Base-by-base conservation (phyloP, 2,113 vertebrate species). In the western clawed frog (Xenopus tropicalis) region DNA sequence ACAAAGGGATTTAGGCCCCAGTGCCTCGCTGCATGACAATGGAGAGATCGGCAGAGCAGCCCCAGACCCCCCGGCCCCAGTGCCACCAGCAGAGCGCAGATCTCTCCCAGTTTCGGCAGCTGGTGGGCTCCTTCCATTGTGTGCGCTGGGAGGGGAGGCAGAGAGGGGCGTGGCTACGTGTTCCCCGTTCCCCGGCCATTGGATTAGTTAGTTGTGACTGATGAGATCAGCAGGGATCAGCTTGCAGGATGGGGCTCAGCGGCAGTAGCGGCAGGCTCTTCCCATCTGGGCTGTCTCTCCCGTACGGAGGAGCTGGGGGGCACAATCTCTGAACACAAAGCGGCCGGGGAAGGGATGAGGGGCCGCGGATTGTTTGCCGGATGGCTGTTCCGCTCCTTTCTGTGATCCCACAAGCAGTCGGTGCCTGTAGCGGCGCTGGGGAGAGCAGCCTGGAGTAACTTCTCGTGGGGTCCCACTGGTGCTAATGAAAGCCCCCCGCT, bases 211-310 rank as follows among this genome's bases (percentile, higher is more conserved):
- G 86, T 86, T 85, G 81, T 84, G 81, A 68, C 84, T 83, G 89
- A 91, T 92, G 90, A 91, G 89, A 86, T 90, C 90, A 91, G 90
- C 88, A 81, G 84, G 73, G 86, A 88, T 91, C 87, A 83, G 86
- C 85, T 91, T 91, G 89, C 89, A 87, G 66, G 69, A 80, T 74
- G 86, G 86, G 29, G 29, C 85, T 84, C 82, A 78, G 81, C 70
- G 46, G 51, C 5, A 71, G 71, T 83, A 79, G 78, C 73, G 71
- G 46, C 46, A 69, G 78, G 71, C 79, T 73, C 78, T 82, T 78
- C 82, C 80, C 80, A 79, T 81, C 80, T 79, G 81, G 80, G 77
- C 77, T 77, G 80, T 72, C 76, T 82, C 80, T 70, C 78, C 85
- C 71, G 78, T 78, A 81, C 80, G 83, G 78, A 80, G 82, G 79